Evolutionary conservation across 2,797 vertebrate species (phyloP).

Genomic region (Chiroxiphia lanceolata): DNA sequence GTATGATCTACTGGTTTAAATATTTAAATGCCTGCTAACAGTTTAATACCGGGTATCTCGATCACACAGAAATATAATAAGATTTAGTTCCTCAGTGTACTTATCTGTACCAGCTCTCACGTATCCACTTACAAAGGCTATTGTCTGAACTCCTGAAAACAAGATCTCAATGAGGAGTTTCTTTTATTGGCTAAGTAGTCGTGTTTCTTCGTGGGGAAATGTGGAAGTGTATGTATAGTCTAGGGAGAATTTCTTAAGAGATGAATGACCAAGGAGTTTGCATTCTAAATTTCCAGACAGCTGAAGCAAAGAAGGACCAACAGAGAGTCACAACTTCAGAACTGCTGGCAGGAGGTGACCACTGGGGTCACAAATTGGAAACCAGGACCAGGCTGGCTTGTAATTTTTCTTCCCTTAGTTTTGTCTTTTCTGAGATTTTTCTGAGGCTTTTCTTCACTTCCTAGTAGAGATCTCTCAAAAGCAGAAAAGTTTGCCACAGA

Average conservation of each 20-base stretch:
- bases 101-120: neutral
- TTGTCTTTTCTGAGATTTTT: neutral
- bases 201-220: neutral
- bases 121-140: neutral
- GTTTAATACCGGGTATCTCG: neutral
- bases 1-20: neutral
- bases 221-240: neutral
- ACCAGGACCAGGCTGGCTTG: neutral
- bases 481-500: neutral
- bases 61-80: neutral
- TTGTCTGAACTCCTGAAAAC: slow-evolving; percentile 22
- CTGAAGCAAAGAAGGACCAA: neutral
- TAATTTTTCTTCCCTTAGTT: neutral
- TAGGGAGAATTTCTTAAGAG: neutral
- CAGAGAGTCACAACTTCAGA: neutral
- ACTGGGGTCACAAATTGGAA: neutral
- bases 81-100: neutral
- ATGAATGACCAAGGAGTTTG: neutral
- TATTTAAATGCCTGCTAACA: neutral
- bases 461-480: neutral
- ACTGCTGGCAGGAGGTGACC: neutral
- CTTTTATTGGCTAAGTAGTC: neutral
- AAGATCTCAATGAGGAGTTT: neutral
- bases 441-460: neutral
- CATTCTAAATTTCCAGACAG: neutral